Evolutionary conservation across 2,797 vertebrate species (phyloP), one percentile per base, ranked within the genome.

Genomic region (Oophaga sylvatica): DNA sequence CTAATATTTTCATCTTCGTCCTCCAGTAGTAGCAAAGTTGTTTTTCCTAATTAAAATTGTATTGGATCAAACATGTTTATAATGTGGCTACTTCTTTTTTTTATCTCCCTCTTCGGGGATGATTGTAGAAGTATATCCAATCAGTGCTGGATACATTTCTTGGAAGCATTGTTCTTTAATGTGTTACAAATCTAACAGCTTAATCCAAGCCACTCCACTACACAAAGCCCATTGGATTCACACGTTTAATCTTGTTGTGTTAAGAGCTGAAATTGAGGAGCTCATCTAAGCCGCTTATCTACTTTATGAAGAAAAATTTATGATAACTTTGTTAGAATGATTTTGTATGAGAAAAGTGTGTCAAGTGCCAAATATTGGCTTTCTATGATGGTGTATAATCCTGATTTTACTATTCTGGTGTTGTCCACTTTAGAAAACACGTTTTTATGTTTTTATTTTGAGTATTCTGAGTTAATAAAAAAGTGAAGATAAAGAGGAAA

Each of bases 171-270:
- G 31, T 62, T 80, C 60, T 80, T 19, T 17, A 62, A 6, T 26
- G 12, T 80, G 78, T 81, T 81, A 48, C 41, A 48, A 48, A 65
- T 65, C 35, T 67, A n/a, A 16, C 60, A 26, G 80, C 80, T 65
- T 81, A 65, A 81, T 65, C 80, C 78, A 31, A 60, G 29, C 26
- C 63, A 48, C 62, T 81, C 9, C 59, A 80, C 48, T 63, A 11
- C 9, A 81, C 80, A 81, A 81, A 81, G 80, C 80, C 80, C 60
- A 10, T 48, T 81, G 80, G 22, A n/a, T 45, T 67, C 35, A 22
- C 60, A 67, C 35, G n/a, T 45, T 45, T 81, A 81, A 81, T 81
- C 80, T 81, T 48, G 80, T 81, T 81, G 80, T 81, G 17, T 67
- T 62, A 48, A 65, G 62, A 65, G 63, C 60, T 67, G 35, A 57